These are phyloP conservation scores for Pantherophis guttatus DNA, from an alignment of 2,113 vertebrate genomes.

Conservation along the genomic window DNA sequence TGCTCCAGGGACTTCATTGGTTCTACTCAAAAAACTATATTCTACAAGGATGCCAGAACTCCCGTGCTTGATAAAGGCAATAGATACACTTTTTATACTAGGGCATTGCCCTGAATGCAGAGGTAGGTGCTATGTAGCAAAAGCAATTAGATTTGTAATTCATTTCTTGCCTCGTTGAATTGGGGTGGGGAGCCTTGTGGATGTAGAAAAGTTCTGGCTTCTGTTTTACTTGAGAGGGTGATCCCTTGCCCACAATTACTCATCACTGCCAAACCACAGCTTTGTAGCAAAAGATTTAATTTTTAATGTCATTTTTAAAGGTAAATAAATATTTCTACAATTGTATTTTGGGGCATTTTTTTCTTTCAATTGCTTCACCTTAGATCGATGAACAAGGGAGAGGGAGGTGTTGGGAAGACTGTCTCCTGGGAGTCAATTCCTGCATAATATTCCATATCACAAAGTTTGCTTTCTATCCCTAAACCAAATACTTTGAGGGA, in stretches of 20 bases:
- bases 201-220: not conserved
- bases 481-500: not conserved
- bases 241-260: not conserved
- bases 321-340: slow-evolving; percentile 25
- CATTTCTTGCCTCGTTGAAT: not conserved
- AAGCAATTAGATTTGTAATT: not conserved
- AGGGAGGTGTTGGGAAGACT: not conserved
- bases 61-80: not conserved
- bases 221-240: not conserved
- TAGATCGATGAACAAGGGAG: not conserved
- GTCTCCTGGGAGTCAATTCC: not conserved
- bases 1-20: not conserved
- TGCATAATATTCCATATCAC: not conserved
- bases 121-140: not conserved
- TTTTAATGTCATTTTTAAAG: slow-evolving; percentile 26
- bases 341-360: not conserved
- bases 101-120: not conserved
- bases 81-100: not conserved
- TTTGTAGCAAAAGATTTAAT: slow-evolving; percentile 22
- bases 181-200: not conserved
- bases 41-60: not conserved
- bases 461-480: not conserved
- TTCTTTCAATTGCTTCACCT: not conserved
- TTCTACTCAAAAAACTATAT: not conserved
- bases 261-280: slow-evolving; percentile 24